Evolutionary conservation across 2,797 vertebrate genomes (phyloP).

Genomic region (Sus cebifrons): DNA sequence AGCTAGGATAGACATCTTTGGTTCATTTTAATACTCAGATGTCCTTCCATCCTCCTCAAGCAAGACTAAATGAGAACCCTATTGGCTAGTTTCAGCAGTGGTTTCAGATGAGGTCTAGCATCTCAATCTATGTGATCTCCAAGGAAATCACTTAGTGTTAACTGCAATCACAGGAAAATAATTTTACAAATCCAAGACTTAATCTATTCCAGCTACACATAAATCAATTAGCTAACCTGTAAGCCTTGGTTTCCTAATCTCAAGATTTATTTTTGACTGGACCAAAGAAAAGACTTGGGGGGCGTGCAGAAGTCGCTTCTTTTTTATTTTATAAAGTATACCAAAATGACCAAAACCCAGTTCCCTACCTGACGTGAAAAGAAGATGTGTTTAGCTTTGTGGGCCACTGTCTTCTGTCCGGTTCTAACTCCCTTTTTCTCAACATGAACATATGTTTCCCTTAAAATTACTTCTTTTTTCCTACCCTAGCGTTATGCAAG

Average conservation of each 20-base stretch:
- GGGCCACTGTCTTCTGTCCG: background rate
- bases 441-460: slow-evolving; percentile 82
- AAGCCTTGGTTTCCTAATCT: background rate
- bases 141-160: background rate
- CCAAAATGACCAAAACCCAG: background rate
- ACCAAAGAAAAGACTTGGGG: slow-evolving; percentile 47
- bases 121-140: background rate
- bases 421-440: slow-evolving; percentile 55
- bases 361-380: slow-evolving; percentile 39
- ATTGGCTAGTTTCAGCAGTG: background rate
- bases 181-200: background rate
- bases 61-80: slow-evolving; percentile 34
- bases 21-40: background rate
- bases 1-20: background rate
- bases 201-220: background rate
- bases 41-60: background rate
- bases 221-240: background rate
- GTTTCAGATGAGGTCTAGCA: background rate
- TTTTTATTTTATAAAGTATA: slow-evolving; percentile 48
- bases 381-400: background rate
- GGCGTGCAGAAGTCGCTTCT: background rate
- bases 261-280: slow-evolving; percentile 1
- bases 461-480: slow-evolving; percentile 88
- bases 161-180: background rate
- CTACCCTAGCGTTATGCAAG: slow-evolving; percentile 85